Evolutionary conservation across 2,888 invertebrate genomes (phyloP).

Genomic region (Euplexia lucipara): DNA sequence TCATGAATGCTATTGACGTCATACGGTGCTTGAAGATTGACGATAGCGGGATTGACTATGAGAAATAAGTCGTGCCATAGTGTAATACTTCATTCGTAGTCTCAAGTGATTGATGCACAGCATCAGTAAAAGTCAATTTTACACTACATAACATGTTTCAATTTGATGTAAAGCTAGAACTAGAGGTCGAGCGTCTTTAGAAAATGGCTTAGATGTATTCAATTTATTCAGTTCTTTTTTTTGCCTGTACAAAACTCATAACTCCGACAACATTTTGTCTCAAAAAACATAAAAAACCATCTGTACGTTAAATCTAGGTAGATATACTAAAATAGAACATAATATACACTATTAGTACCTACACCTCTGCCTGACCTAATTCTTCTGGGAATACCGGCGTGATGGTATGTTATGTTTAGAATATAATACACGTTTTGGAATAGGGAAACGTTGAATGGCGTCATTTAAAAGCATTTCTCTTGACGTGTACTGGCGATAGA

Average conservation of each 20-base stretch:
- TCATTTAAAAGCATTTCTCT: conserved; percentile 50
- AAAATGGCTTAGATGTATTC: not conserved
- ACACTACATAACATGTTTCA: conserved; percentile 6
- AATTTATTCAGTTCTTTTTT: not conserved
- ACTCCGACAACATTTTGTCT: not conserved
- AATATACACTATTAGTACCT: too few species aligned
- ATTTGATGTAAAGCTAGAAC: not conserved
- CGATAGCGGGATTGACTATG: conserved; percentile 45
- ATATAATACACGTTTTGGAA: conserved; percentile 18
- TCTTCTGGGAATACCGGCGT: too few species aligned
- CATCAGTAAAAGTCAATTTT: conserved; percentile 28
- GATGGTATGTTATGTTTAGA: too few species aligned
- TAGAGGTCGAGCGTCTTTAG: not conserved
- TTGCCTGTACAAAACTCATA: conserved; percentile 3
- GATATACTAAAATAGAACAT: not conserved
- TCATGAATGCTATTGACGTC: conserved; percentile 59
- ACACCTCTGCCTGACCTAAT: too few species aligned
- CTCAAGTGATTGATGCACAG: conserved; percentile 32
- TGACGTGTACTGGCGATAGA: conserved; percentile 36
- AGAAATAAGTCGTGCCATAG: conserved; percentile 48
- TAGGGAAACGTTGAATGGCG: conserved; percentile 15
- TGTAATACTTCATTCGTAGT: conserved; percentile 28
- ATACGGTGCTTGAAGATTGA: conserved; percentile 50
- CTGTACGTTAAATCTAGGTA: not conserved
- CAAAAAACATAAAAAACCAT: not conserved